Conservation (phyloP, 2,797 vertebrate species). For the Euphonia xanthogaster region DNA sequence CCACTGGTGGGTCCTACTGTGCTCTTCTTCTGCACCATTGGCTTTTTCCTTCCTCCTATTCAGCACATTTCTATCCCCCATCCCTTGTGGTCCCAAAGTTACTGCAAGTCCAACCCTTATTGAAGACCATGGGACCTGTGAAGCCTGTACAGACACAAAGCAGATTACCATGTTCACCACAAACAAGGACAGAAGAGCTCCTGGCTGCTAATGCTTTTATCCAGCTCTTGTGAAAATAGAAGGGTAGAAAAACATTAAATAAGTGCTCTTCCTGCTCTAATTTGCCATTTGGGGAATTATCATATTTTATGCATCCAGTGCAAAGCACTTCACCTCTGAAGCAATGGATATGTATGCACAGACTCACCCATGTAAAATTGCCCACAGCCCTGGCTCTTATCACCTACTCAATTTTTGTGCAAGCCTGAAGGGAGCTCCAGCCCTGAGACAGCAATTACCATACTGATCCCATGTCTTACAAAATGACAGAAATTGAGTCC, state of each 20-base stretch:
- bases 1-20: not conserved
- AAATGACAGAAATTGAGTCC: not conserved
- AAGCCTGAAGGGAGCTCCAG: not conserved
- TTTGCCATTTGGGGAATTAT: not conserved
- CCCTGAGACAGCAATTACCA: not conserved
- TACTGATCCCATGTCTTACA: not conserved
- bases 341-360: not conserved
- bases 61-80: not conserved
- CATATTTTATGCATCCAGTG: not conserved
- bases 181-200: not conserved
- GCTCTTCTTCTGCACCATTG: not conserved
- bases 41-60: not conserved
- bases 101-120: not conserved
- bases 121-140: not conserved
- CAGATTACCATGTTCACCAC: fast-evolving
- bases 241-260: not conserved
- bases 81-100: not conserved
- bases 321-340: not conserved
- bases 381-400: not conserved
- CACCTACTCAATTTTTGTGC: not conserved
- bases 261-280: not conserved
- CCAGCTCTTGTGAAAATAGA: not conserved
- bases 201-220: not conserved
- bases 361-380: not conserved
- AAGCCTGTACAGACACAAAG: not conserved